Conservation (phyloP, 2,888 invertebrate genomes). For the Amaurobius ferox region DNA sequence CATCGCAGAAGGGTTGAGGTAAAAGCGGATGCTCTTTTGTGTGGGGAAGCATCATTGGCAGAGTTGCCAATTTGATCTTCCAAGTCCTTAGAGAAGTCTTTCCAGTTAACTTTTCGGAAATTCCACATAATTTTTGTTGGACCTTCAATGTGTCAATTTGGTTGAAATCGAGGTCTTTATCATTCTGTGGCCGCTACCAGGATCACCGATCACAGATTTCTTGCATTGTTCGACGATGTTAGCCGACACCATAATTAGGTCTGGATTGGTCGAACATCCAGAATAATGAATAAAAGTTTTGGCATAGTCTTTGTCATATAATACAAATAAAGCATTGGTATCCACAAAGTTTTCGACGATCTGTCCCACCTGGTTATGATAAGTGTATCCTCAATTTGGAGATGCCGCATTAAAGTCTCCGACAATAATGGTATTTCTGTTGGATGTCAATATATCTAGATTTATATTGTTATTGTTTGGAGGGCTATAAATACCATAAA, state of each 20-base stretch:
- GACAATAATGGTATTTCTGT: not conserved
- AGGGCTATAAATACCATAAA: not conserved
- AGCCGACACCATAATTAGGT: not conserved
- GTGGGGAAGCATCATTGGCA: not conserved
- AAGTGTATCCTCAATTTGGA: not conserved
- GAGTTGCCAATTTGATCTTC: not conserved
- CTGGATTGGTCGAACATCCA: constrained; percentile 1
- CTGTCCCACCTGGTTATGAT: not conserved
- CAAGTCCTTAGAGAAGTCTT: not conserved
- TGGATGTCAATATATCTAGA: not conserved
- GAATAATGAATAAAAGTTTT: constrained; percentile 9
- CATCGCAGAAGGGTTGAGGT: not conserved
- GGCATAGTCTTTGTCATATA: not conserved
- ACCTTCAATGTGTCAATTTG: not conserved
- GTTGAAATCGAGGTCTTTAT: not conserved
- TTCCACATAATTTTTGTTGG: constrained; percentile 15
- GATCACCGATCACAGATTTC: not conserved
- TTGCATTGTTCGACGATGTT: not conserved
- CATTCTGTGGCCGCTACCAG: constrained; percentile 9
- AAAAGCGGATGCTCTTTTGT: not conserved
- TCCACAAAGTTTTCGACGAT: not conserved
- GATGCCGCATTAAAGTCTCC: constrained; percentile 9
- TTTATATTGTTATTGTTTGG: not conserved
- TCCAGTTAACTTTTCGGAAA: constrained; percentile 9
- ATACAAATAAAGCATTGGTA: not conserved